Evolutionary conservation across 2,113 vertebrate genomes (phyloP).

Genomic region (Otolemur garnettii): DNA sequence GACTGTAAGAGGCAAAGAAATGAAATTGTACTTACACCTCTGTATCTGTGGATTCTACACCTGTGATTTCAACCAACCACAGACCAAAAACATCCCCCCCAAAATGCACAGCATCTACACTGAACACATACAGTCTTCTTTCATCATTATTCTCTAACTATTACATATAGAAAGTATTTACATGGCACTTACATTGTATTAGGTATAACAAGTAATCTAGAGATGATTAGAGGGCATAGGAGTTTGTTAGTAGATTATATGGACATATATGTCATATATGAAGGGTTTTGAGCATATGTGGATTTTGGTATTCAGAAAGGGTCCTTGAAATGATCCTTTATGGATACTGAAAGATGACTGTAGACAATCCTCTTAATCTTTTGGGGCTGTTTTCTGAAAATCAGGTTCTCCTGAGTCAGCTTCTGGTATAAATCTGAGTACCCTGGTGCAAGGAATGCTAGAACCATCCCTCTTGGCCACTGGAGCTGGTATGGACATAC

Average conservation of each 20-base stretch:
- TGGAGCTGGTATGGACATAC: too few relatives aligned
- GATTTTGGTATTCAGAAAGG: background rate
- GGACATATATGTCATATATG: background rate
- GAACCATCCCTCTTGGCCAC: too few relatives aligned
- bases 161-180: background rate
- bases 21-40: background rate
- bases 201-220: background rate
- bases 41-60: background rate
- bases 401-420: background rate
- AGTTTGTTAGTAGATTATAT: background rate
- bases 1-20: background rate
- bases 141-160: background rate
- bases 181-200: background rate
- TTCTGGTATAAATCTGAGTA: background rate
- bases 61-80: background rate
- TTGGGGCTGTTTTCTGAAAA: background rate
- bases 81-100: background rate
- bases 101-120: background rate
- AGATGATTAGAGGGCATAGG: background rate
- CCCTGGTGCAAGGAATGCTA: background rate
- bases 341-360: background rate
- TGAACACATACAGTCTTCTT: background rate
- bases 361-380: background rate
- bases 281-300: background rate
- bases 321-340: background rate